Evolutionary conservation across 2,888 invertebrate genomes (phyloP).

Genomic region (Aporophyla lueneburgensis): DNA sequence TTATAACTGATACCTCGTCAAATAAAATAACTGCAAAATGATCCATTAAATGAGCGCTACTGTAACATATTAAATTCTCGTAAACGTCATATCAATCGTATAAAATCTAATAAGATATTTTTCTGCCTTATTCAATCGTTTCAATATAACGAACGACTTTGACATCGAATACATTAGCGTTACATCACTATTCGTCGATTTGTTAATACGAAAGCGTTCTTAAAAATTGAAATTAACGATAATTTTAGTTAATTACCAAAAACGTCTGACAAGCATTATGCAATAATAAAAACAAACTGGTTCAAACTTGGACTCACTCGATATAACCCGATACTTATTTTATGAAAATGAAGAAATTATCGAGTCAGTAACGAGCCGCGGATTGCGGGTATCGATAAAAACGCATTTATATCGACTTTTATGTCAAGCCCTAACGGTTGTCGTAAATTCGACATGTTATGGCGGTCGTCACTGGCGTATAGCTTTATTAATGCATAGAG

Average conservation of each 20-base stretch:
- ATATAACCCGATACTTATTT: slow-evolving; percentile 64
- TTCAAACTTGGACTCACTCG: slow-evolving; percentile 71
- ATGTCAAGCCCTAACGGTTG: slow-evolving; percentile 80
- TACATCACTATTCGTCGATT: slow-evolving; percentile 51
- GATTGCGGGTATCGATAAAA: slow-evolving; percentile 85
- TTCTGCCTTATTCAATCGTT: slow-evolving; percentile 2
- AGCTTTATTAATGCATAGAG: slow-evolving; percentile 84
- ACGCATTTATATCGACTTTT: slow-evolving; percentile 83
- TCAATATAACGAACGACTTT: slow-evolving; percentile 7
- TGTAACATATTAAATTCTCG: slow-evolving; percentile 24
- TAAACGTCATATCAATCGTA: slow-evolving; percentile 23
- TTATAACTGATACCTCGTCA: neutral
- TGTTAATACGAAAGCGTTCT: slow-evolving; percentile 56
- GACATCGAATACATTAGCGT: slow-evolving; percentile 32
- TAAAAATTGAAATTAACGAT: slow-evolving; percentile 68
- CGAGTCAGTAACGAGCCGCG: slow-evolving; percentile 79
- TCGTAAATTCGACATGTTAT: slow-evolving; percentile 84
- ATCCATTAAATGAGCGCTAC: neutral
- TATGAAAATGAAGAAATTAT: slow-evolving; percentile 87
- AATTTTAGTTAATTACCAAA: slow-evolving; percentile 73
- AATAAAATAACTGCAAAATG: slow-evolving; percentile 1
- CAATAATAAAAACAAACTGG: slow-evolving; percentile 76
- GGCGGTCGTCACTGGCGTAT: slow-evolving; percentile 72
- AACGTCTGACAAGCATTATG: slow-evolving; percentile 67
- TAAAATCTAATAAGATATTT: slow-evolving; percentile 11